Base-by-base conservation (phyloP, 2,113 vertebrate genomes). In the Axis porcinus region DNA sequence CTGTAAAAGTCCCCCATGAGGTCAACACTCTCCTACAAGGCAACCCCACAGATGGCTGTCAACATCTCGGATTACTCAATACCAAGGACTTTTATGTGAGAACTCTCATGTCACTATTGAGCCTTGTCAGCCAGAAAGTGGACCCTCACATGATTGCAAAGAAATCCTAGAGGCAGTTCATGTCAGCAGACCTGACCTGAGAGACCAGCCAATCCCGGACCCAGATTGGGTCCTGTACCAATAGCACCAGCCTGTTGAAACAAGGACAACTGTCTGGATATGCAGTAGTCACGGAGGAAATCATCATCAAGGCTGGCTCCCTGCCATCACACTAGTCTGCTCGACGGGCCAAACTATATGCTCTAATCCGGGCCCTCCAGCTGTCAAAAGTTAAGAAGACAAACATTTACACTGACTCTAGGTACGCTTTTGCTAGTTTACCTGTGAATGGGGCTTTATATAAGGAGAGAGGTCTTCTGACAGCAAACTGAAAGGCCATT, bases 301-400 rank as follows among this genome's bases (percentile, higher is more conserved):
- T 23, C 2, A 40, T 7, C 11, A 2, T 74, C 2, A 0, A 23
- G 19, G 19, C 21, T 6, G 10, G 10, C 21, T 74, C 19, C 1
- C 10, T 40, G 67, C n/a, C n/a, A 40, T 40, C 21, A 74, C 67
- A 74, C 10, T 74, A 10, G 21, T 74, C 36, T 40, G 67, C 11
- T 40, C 10, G 12, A 74, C 0, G 0, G 19, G 67, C 10, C 67
- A 6, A 74, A 40, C 67, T 25, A 6, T 40, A 40, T 25, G 10
- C 10, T 74, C 21, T 74, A 40, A 40, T 74, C 67, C 1, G 1
- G 19, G 19, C n/a, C n/a, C 19, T 74, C 36, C 36, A 74, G 67
- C 36, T 74, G 21, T 40, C 67, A 74, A 40, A 74, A 74, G 67
- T 21, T 23, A 74, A 40, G 67, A 74, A 40, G 36, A 74, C 67